phyloP scores from a whole-genome alignment of 2,888 invertebrate species.

The Drosophila trichaetosa region DNA sequence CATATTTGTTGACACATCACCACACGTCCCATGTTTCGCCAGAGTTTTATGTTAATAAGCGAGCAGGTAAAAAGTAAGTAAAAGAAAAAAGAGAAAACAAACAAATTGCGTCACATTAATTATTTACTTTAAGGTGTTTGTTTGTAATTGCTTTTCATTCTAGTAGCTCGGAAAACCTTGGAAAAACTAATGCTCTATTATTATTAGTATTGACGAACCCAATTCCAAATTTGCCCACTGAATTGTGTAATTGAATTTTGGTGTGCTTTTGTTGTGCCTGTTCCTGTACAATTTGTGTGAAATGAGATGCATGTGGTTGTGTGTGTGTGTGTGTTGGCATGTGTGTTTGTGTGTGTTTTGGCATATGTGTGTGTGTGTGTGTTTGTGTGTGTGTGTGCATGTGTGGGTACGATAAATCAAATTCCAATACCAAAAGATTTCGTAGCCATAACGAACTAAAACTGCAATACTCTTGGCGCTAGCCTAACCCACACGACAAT shows the following conservation, averaged over 20 bases:
- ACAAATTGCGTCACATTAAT: constrained; percentile 58
- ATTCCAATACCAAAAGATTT: constrained; percentile 39
- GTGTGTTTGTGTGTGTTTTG: not conserved
- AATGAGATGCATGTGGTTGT: constrained; percentile 8
- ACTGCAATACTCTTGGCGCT: constrained; percentile 12
- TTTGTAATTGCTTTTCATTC: constrained; percentile 1
- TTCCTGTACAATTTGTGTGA: constrained; percentile 1
- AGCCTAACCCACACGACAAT: constrained; percentile 3
- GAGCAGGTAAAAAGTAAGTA: constrained; percentile 5
- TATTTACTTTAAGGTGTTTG: constrained; percentile 7
- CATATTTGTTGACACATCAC: constrained; percentile 18
- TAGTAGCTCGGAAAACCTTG: not conserved
- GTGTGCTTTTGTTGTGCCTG: not conserved
- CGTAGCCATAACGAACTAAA: constrained; percentile 30
- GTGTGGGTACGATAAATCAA: constrained; percentile 35
- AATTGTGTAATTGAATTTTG: constrained; percentile 20
- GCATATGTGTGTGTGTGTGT: not conserved
- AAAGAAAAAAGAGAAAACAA: constrained; percentile 47
- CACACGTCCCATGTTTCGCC: constrained; percentile 22
- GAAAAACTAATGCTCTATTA: not conserved
- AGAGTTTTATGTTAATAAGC: constrained; percentile 6
- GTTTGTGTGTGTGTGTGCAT: not conserved
- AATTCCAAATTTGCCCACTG: not conserved
- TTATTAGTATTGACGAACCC: not conserved
- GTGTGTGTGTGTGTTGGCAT: not conserved